Base-by-base conservation (phyloP, 2,113 vertebrate species). In the Sminthopsis crassicaudata region DNA sequence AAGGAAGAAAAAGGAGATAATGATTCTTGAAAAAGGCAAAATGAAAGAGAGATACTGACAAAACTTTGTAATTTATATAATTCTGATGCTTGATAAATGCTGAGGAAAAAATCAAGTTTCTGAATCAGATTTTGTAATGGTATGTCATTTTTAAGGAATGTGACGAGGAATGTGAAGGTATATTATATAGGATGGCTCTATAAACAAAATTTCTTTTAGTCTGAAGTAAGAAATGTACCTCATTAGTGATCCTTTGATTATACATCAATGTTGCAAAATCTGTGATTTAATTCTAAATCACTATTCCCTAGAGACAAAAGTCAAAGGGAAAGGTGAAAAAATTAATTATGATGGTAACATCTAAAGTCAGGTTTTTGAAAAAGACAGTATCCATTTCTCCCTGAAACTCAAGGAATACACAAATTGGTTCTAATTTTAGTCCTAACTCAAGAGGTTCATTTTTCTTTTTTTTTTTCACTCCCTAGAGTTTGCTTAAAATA, bases 21-120 rank as follows among this genome's bases (percentile, higher is more conserved):
- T 53, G 55, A 2, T 30, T 92, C 46, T 50, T 48, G 55, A 60
- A 48, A 84, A 84, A 42, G 67, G 14, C 36, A 42, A 42, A 76
- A 84, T 7, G 67, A 90, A 90, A 90, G 25, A 67, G 88, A 90
- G 10, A 90, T 90, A 48, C 10, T 90, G 89, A 46, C 4, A 90
- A 7, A 90, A 4, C 30, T 30, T 90, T 46, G 89, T 25, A 4
- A 90, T 90, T 90, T 30, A 90, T 90, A 14, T 50, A 46, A 46
- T 42, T 84, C 36, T 19, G 42, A 23, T 42, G 36, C 0, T n/a
- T 84, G 22, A 42, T 42, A 84, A 42, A 42, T 42, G 16, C 16
- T 84, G 14, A 84, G 36, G 36, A 42, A 1, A 42, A 89, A 97
- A 96, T 93, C 90, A 84, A 91, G 52, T 50, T 92, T 91, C 57